These are phyloP conservation scores for Ostrea edulis DNA, from an alignment of 1,140 invertebrate species.

Conservation along the genomic window DNA sequence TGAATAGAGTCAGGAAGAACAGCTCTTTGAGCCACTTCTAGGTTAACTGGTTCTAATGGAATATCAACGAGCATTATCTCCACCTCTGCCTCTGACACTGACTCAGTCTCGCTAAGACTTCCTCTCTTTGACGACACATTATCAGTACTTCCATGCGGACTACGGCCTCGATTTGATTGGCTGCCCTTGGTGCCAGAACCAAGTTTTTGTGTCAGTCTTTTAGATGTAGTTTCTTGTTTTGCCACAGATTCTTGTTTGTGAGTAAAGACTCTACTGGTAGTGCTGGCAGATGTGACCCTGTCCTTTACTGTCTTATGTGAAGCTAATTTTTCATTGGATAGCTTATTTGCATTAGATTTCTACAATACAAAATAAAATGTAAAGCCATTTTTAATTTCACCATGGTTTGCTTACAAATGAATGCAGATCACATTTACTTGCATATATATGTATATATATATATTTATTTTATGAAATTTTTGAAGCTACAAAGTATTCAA, in stretches of 20 bases:
- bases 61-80: not conserved
- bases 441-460: not conserved
- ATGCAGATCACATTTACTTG: not conserved
- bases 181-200: not conserved
- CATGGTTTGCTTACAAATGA: not conserved
- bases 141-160: not conserved
- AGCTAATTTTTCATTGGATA: not conserved
- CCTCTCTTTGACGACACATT: not conserved
- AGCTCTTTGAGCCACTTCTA: not conserved
- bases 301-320: not conserved
- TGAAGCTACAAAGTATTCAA: too few relatives aligned
- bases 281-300: not conserved
- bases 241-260: not conserved
- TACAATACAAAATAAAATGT: not conserved
- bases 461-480: not conserved
- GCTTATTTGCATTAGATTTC: slow-evolving; percentile 16
- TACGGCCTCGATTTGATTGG: not conserved
- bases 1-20: slow-evolving; percentile 13
- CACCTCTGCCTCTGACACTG: not conserved
- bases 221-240: not conserved
- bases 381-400: too few relatives aligned
- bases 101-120: not conserved
- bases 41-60: not conserved
- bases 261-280: not conserved
- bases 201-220: not conserved